A percentile compares a stretch with the other conserved stretches of the same genome.
phyloP scores from a whole-genome alignment of 2,888 invertebrate genomes.

The Frankliniella fusca region DNA sequence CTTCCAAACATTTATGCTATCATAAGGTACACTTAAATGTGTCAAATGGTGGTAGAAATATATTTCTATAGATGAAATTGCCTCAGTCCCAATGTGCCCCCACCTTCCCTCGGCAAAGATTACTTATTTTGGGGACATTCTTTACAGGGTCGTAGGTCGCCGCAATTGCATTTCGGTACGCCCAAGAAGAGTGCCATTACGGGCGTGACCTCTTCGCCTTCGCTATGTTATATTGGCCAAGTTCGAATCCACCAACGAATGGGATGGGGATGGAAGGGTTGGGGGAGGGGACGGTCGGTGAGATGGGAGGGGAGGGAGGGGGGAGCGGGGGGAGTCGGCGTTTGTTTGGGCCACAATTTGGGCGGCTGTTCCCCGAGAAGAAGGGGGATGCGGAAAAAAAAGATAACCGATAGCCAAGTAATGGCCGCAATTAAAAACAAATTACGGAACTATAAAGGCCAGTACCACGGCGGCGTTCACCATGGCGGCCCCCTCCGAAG shows the following conservation, averaged over 20 bases:
- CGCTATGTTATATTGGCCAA: constrained; percentile 7
- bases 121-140: too few relatives aligned
- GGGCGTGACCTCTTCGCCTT: neutral
- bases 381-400: neutral
- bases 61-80: too few relatives aligned
- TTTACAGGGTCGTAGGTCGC: too few relatives aligned
- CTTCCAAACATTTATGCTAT: too few relatives aligned
- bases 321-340: neutral
- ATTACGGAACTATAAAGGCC: constrained; percentile 13
- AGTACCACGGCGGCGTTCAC: neutral
- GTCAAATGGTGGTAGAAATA: too few relatives aligned
- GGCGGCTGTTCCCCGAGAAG: neutral
- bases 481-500: too few relatives aligned
- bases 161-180: too few relatives aligned
- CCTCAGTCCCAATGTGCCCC: too few relatives aligned
- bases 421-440: constrained; percentile 26
- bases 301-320: neutral
- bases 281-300: neutral
- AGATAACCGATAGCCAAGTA: constrained; percentile 19
- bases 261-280: neutral
- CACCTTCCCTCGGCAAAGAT: too few relatives aligned
- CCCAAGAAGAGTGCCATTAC: neutral
- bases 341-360: neutral
- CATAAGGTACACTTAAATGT: too few relatives aligned
- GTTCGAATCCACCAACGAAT: neutral